Evolutionary conservation across 2,113 vertebrate genomes (phyloP), one percentile per base, ranked within the genome.

Genomic region (Apaloderma vittatum): DNA sequence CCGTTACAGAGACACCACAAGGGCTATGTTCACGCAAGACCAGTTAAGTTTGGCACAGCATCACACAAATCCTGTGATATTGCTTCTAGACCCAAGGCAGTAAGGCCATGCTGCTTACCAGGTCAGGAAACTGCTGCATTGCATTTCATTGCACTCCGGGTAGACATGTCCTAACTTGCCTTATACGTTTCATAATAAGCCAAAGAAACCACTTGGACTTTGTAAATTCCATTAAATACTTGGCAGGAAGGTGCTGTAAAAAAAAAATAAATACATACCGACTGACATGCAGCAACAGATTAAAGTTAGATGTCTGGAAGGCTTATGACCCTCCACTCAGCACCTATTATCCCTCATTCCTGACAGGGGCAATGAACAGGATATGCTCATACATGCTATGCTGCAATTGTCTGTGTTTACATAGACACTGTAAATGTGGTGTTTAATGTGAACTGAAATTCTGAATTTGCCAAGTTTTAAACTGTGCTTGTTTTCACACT

Each of bases 141-240:
- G 18, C 1, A 3, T 86, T 95, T 82, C n/a, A 36, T 36, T 94
- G 66, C 36, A 57, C 54, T 3, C 49, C 17, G 52, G 23, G 73
- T 40, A 86, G 88, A 65, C 90, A 79, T 76, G 88, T 79, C 94
- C 82, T 88, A 59, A 95, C 88, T 94, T 90, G 96, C 15, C 24
- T 19, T 36, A 8, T 55, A 36, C 19, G 36, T 97, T 94, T 96
- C 90, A 82, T 86, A 93, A 94, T 20, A 78, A 79, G 58, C n/a
- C 71, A 52, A 82, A 95, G 65, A 93, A 86, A 8, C 16, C n/a
- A n/a, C 18, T n/a, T 48, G 61, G 68, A 82, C 74, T 92, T 85
- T 57, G 77, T 52, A 88, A 94, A 92, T 90, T 93, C 90, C 90
- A 68, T 83, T 82, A 54, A 86, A 45, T 37, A 29, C 11, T 86